phyloP scores from a whole-genome alignment of 2,797 vertebrate species.

The Siniperca scherzeri region DNA sequence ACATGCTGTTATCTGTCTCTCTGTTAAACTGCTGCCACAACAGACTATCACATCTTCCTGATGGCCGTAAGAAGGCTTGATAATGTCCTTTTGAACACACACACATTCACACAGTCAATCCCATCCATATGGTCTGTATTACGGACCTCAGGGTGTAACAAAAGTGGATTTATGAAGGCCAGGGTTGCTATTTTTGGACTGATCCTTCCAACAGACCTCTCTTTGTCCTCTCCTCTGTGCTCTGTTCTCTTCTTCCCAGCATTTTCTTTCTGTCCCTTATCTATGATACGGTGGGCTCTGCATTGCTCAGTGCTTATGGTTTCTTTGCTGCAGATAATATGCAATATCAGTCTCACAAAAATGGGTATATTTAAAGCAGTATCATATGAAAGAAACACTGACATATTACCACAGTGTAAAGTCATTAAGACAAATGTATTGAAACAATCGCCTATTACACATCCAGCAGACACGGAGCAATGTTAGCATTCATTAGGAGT shows the following conservation, averaged over 20 bases:
- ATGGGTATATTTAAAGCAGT: not conserved
- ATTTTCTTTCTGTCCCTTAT: slow-evolving; percentile 91
- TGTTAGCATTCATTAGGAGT: not conserved
- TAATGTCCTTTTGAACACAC: slow-evolving; percentile 61
- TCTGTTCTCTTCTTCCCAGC: slow-evolving; percentile 77
- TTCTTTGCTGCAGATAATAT: slow-evolving; percentile 52
- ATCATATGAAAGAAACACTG: not conserved
- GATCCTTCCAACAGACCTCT: slow-evolving; percentile 46
- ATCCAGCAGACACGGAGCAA: not conserved
- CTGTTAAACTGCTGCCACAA: slow-evolving; percentile 75
- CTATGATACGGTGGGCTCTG: slow-evolving; percentile 92
- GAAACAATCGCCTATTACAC: not conserved
- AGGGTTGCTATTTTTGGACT: slow-evolving; percentile 34
- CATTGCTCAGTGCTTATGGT: slow-evolving; percentile 83
- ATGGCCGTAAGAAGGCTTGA: slow-evolving; percentile 65
- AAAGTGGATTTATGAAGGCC: slow-evolving; percentile 20
- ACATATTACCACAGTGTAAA: not conserved
- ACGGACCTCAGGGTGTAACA: slow-evolving; percentile 9
- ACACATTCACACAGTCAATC: slow-evolving; percentile 13
- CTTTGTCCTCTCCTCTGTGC: slow-evolving; percentile 72
- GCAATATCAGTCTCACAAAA: not conserved
- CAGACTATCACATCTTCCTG: slow-evolving; percentile 76
- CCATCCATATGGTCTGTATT: slow-evolving; percentile 53
- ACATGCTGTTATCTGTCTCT: slow-evolving; percentile 79
- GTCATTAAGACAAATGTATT: not conserved